A percentile compares a stretch with the other conserved stretches of the same genome.
Evolutionary conservation across 2,888 invertebrate species (phyloP).

Genomic region (Auanema sp.): DNA sequence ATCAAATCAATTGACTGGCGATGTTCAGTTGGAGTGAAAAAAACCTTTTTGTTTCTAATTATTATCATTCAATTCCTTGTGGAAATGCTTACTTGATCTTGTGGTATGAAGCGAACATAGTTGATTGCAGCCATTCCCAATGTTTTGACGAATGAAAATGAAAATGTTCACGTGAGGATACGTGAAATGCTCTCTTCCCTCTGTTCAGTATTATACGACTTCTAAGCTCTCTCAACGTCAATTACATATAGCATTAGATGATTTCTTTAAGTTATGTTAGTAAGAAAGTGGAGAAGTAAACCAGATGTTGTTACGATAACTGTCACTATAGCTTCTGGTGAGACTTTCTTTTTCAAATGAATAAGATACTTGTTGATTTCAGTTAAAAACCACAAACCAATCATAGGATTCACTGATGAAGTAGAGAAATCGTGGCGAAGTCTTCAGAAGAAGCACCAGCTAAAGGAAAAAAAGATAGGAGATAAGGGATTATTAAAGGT

Average conservation of each 20-base stretch:
- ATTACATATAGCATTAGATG: too few relatives aligned
- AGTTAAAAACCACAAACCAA: constrained; percentile 16
- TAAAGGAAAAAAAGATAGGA: constrained; percentile 14
- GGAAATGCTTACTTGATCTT: neutral
- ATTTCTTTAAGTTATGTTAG: constrained; percentile 8
- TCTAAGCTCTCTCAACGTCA: too few relatives aligned
- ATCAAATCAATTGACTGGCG: too few relatives aligned
- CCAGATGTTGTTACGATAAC: constrained; percentile 7
- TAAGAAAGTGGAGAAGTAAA: constrained; percentile 15
- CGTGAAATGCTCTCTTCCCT: too few relatives aligned
- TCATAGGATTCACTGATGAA: constrained; percentile 19
- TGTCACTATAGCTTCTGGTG: constrained; percentile 15
- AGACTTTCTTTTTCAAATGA: too few relatives aligned
- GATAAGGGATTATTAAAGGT: too few relatives aligned
- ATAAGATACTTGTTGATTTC: neutral
- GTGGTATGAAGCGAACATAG: constrained; percentile 1
- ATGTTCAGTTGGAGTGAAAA: too few relatives aligned
- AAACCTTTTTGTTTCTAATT: too few relatives aligned
- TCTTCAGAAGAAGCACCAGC: constrained; percentile 14
- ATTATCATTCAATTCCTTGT: too few relatives aligned
- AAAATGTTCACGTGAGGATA: too few relatives aligned
- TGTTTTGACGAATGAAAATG: too few relatives aligned
- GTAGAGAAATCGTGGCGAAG: constrained; percentile 23
- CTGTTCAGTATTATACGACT: too few relatives aligned
- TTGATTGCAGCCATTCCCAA: neutral